phyloP scores from a whole-genome alignment of 2,113 vertebrate genomes.

The Brachionichthys hirsutus region DNA sequence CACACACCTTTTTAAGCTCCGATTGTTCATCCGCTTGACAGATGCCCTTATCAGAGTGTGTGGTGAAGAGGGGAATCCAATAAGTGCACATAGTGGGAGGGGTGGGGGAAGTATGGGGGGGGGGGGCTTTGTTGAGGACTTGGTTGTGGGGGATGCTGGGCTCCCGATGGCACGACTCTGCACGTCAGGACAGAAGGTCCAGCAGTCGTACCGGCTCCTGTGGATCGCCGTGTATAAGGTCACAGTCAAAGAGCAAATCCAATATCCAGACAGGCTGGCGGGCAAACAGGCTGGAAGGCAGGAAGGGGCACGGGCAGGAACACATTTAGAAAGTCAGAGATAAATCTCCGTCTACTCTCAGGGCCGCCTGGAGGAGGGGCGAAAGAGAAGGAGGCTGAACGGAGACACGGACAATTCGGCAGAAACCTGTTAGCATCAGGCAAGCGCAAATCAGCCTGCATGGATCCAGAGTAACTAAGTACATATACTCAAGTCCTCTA shows the following conservation, averaged over 20 bases:
- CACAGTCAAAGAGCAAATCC: slow-evolving; percentile 75
- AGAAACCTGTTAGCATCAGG: too few species aligned
- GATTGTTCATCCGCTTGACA: slow-evolving; percentile 77
- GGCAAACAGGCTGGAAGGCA: slow-evolving; percentile 52
- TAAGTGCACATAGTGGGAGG: slow-evolving; percentile 61
- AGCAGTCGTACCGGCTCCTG: slow-evolving; percentile 58
- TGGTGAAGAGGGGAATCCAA: slow-evolving; percentile 70
- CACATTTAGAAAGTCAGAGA: slow-evolving; percentile 60
- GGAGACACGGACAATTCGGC: too few species aligned
- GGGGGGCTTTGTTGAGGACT: slow-evolving; percentile 7
- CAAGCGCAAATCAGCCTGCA: too few species aligned
- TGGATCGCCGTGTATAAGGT: slow-evolving; percentile 70
- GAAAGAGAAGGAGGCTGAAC: slow-evolving; percentile 11
- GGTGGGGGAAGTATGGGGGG: slow-evolving; percentile 6
- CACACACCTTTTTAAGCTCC: slow-evolving; percentile 74
- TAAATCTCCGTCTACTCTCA: slow-evolving; percentile 61
- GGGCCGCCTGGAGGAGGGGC: slow-evolving; percentile 35
- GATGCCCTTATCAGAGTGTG: slow-evolving; percentile 77
- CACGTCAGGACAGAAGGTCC: slow-evolving; percentile 63
- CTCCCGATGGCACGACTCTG: slow-evolving; percentile 51
- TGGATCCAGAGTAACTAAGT: too few species aligned
- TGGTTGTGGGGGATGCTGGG: slow-evolving; percentile 10
- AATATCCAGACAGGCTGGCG: slow-evolving; percentile 69
- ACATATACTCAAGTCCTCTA: too few species aligned
- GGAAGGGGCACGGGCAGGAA: slow-evolving; percentile 50